phyloP scores from a whole-genome alignment of 2,797 vertebrate species.

The Coranthus polyacanthus region DNA sequence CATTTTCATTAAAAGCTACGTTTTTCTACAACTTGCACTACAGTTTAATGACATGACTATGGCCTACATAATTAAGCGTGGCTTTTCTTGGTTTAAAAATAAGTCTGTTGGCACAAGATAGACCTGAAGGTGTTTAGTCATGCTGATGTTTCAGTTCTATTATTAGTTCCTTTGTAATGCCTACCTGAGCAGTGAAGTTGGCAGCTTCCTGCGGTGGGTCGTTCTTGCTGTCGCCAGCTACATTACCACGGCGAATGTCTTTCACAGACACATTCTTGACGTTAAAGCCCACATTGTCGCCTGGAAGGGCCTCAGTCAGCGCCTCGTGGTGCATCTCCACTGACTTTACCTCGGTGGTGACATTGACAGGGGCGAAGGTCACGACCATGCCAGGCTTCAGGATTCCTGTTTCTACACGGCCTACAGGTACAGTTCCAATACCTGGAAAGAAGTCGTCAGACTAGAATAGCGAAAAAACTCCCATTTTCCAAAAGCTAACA shows the following conservation, averaged over 20 bases:
- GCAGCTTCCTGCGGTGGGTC: conserved; percentile 86
- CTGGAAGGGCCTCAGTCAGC: conserved; percentile 83
- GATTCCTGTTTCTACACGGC: conserved; percentile 84
- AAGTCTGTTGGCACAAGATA: not conserved
- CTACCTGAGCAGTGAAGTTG: conserved; percentile 86
- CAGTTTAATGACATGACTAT: too few species aligned
- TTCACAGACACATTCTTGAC: conserved; percentile 88
- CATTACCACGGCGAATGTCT: conserved; percentile 87
- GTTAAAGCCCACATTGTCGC: conserved; percentile 87
- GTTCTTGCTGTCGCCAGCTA: conserved; percentile 87
- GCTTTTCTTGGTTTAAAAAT: conserved; percentile 4
- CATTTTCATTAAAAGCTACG: too few species aligned
- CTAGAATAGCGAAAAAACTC: not conserved
- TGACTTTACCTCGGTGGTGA: conserved; percentile 88
- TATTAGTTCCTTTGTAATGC: not conserved
- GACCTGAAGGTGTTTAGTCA: not conserved
- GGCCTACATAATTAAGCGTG: not conserved
- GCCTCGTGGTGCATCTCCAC: conserved; percentile 91
- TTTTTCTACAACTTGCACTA: too few species aligned
- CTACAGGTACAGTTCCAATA: conserved; percentile 88
- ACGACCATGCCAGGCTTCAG: conserved; percentile 87
- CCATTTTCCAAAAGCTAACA: not conserved
- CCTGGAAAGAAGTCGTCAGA: conserved; percentile 63
- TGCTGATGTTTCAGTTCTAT: conserved; percentile 1
- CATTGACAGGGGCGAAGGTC: conserved; percentile 86